Conservation (phyloP, 2,888 invertebrate species). For the Julus scanicus region DNA sequence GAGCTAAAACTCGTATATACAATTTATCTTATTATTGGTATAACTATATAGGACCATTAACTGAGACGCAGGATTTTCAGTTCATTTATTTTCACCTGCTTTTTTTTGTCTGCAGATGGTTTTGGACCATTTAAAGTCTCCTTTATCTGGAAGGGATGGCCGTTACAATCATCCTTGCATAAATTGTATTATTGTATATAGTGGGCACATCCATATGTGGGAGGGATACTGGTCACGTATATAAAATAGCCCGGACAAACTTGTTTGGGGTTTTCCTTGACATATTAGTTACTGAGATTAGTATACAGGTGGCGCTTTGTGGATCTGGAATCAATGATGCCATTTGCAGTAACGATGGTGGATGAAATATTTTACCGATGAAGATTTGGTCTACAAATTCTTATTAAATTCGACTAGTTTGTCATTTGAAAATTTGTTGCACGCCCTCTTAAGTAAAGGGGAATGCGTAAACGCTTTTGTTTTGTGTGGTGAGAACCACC, state of each 20-base stretch:
- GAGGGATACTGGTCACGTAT: slow-evolving; percentile 13
- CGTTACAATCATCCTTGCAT: slow-evolving; percentile 21
- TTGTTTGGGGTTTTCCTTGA: not conserved
- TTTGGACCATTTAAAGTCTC: slow-evolving; percentile 10
- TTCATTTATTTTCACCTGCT: slow-evolving; percentile 33
- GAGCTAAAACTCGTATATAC: not conserved
- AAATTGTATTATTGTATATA: not conserved
- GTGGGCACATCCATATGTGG: not conserved
- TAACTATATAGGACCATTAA: not conserved
- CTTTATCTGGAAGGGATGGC: not conserved
- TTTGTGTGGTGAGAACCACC: not conserved
- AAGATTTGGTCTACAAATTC: not conserved
- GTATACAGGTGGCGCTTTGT: not conserved
- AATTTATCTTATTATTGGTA: not conserved
- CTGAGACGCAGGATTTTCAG: slow-evolving; percentile 7
- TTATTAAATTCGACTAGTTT: not conserved
- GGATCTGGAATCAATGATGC: not conserved
- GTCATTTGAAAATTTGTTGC: not conserved
- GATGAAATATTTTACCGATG: not conserved
- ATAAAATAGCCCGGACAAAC: not conserved
- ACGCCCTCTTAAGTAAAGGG: not conserved
- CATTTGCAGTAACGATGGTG: not conserved
- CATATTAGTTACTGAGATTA: not conserved
- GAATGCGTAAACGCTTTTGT: not conserved
- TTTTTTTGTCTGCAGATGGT: slow-evolving; percentile 26